These are phyloP conservation scores for Mellilla xanthometata DNA, from an alignment of 2,888 invertebrate species.

Conservation along the genomic window DNA sequence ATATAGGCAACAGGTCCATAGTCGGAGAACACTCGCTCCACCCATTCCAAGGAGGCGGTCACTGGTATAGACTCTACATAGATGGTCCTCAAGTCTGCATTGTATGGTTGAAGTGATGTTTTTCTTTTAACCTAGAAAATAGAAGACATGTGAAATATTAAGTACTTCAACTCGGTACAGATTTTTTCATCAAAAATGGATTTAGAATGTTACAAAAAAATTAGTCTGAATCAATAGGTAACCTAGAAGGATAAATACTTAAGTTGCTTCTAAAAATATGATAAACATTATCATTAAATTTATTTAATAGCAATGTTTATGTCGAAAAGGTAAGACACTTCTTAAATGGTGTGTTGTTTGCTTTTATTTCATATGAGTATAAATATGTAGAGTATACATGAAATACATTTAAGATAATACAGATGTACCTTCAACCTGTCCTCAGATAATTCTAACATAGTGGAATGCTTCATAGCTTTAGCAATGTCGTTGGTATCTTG, in stretches of 20 bases:
- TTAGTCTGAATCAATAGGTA: too few relatives aligned
- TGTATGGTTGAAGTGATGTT: slow-evolving; percentile 82
- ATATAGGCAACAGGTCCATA: slow-evolving; percentile 94
- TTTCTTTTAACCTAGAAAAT: slow-evolving; percentile 63
- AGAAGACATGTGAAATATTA: neutral
- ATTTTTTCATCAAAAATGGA: too few relatives aligned
- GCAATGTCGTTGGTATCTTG: slow-evolving; percentile 86
- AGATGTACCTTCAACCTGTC: slow-evolving; percentile 88
- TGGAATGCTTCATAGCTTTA: slow-evolving; percentile 89
- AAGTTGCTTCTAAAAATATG: too few relatives aligned
- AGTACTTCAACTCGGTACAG: neutral
- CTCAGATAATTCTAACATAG: slow-evolving; percentile 87
- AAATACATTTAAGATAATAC: too few relatives aligned
- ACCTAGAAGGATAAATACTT: too few relatives aligned
- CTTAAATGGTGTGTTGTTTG: too few relatives aligned
- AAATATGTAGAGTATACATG: too few relatives aligned
- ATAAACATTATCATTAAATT: too few relatives aligned
- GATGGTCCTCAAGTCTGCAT: slow-evolving; percentile 89
- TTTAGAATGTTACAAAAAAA: too few relatives aligned
- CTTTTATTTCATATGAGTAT: too few relatives aligned
- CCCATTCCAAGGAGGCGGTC: slow-evolving; percentile 91
- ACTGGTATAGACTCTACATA: slow-evolving; percentile 94
- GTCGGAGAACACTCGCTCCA: slow-evolving; percentile 89
- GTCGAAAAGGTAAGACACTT: too few relatives aligned
- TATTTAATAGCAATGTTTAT: too few relatives aligned